A percentile compares a stretch with the other conserved stretches of the same genome.
Conservation (phyloP, 1,140 invertebrate species). For the Drosophila sucinea region DNA sequence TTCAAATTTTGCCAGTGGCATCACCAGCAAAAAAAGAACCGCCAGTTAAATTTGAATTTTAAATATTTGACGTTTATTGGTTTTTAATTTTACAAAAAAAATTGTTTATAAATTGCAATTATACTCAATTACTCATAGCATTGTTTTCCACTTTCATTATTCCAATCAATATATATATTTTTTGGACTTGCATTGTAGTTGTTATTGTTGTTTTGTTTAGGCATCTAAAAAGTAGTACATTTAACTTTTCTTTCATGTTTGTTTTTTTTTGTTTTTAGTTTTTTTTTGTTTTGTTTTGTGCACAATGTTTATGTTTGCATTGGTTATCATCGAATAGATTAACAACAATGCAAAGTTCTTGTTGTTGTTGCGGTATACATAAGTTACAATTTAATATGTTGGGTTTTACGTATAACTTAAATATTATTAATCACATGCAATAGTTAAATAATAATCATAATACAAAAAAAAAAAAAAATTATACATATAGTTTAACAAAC, state of each 20-base stretch:
- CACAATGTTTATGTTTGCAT: slow-evolving; percentile 31
- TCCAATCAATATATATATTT: slow-evolving; percentile 41
- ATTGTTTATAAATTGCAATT: slow-evolving; percentile 36
- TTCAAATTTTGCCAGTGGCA: background rate
- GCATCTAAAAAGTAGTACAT: slow-evolving; percentile 78
- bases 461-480: slow-evolving; percentile 65
- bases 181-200: slow-evolving; percentile 40
- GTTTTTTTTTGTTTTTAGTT: slow-evolving; percentile 29
- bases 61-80: slow-evolving; percentile 69
- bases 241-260: slow-evolving; percentile 58
- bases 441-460: slow-evolving; percentile 79
- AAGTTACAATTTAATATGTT: slow-evolving; percentile 80
- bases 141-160: slow-evolving; percentile 32
- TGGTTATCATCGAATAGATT: slow-evolving; percentile 51
- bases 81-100: slow-evolving; percentile 70
- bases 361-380: slow-evolving; percentile 69
- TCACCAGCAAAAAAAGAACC: background rate
- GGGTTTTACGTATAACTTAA: slow-evolving; percentile 77
- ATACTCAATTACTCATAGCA: slow-evolving; percentile 37
- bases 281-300: slow-evolving; percentile 40
- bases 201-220: slow-evolving; percentile 56
- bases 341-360: slow-evolving; percentile 43
- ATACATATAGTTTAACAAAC: slow-evolving; percentile 74
- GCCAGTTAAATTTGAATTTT: slow-evolving; percentile 51
- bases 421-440: slow-evolving; percentile 82